Conservation (phyloP, 2,113 vertebrate genomes). For the Limnothrissa miodon region DNA sequence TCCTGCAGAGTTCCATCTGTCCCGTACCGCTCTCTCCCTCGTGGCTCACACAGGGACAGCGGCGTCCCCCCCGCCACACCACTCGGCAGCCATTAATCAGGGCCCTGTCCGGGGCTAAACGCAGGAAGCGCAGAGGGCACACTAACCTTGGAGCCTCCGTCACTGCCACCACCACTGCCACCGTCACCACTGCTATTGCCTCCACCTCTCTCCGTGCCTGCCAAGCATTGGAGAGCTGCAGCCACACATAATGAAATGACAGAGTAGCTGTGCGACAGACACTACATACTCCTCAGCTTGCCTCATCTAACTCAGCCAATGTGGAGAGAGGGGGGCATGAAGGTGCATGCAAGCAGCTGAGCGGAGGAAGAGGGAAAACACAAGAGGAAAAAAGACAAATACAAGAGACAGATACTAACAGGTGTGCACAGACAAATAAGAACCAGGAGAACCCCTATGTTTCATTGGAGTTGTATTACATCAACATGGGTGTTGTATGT, state of each 20-base stretch:
- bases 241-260: neutral
- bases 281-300: neutral
- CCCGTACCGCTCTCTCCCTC: slow-evolving; percentile 3
- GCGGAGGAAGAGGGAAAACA: neutral
- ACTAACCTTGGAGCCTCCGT: slow-evolving; percentile 3
- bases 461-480: neutral
- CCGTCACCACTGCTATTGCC: neutral
- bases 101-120: slow-evolving; percentile 27
- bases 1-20: slow-evolving; percentile 26
- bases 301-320: neutral
- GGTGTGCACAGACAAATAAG: neutral
- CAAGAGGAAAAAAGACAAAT: too few species aligned
- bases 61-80: neutral
- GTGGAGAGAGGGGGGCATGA: neutral
- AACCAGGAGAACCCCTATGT: neutral
- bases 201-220: too few species aligned
- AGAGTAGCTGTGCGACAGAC: too few species aligned
- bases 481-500: neutral
- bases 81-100: slow-evolving; percentile 17
- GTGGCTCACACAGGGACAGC: neutral
- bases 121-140: slow-evolving; percentile 6
- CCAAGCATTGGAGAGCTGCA: neutral
- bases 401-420: too few species aligned
- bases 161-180: neutral
- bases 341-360: neutral